These are phyloP conservation scores for Phalloptychus januarius DNA, from an alignment of 2,797 vertebrate genomes.

Conservation along the genomic window DNA sequence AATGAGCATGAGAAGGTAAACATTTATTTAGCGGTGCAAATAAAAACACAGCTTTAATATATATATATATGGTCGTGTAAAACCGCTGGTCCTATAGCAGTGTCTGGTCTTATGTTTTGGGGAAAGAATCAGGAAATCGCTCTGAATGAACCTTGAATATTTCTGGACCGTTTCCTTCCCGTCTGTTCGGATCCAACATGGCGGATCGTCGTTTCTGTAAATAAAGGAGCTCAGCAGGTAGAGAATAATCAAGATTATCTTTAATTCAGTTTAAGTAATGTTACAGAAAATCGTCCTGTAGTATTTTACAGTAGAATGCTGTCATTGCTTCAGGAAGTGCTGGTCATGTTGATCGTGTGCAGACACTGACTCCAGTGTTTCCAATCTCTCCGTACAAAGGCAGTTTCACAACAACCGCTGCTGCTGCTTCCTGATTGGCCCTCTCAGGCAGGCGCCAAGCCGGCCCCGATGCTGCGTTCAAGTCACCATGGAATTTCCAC, in stretches of 20 bases:
- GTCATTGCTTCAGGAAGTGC: constrained; percentile 82
- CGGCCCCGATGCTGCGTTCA: constrained; percentile 56
- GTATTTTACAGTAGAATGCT: constrained; percentile 80
- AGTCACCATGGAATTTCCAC: constrained; percentile 12
- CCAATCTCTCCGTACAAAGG: constrained; percentile 77
- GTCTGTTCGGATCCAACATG: too few species aligned
- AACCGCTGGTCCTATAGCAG: too few species aligned
- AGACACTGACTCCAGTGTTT: constrained; percentile 77
- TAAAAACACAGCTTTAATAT: neutral
- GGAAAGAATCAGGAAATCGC: too few species aligned
- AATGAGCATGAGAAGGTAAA: neutral
- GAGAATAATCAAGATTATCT: constrained; percentile 95
- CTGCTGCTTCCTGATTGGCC: constrained; percentile 71
- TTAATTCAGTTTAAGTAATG: constrained; percentile 96
- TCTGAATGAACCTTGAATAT: too few species aligned
- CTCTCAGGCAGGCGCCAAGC: constrained; percentile 63
- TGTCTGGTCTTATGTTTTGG: too few species aligned
- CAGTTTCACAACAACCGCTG: constrained; percentile 77
- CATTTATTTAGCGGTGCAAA: too few species aligned
- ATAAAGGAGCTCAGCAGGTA: constrained; percentile 61
- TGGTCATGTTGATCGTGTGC: constrained; percentile 80
- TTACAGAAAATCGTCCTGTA: constrained; percentile 90
- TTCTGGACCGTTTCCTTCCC: too few species aligned
- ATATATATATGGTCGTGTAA: too few species aligned
- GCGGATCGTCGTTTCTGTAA: too few species aligned